Base-by-base conservation (phyloP, 2,888 invertebrate genomes). In the Drosophila algonquin region DNA sequence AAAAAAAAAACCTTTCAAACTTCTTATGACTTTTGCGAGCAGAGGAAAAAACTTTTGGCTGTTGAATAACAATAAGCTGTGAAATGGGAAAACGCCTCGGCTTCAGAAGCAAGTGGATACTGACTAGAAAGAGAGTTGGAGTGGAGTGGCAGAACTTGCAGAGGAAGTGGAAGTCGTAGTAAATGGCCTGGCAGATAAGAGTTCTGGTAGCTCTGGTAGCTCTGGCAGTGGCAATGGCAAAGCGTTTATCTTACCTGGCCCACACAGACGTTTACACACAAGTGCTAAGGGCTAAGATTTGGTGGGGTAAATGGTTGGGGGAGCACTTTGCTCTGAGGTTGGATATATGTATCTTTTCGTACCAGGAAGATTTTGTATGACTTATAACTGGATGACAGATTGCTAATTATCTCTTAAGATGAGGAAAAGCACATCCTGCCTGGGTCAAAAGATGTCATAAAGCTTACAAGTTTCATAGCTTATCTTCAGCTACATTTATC, bases 51-150 rank as follows among this genome's bases (percentile, higher is more conserved):
- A 82, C 71, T 60, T 65, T 74, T 77, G 61, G 59, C 79, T 75
- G 73, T 59, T 80, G 86, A 82, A 87, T 82, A 82, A 87, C 84
- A 85, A 87, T 87, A 85, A 87, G 87, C 78, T 75, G 71, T 62
- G 71, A 70, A 83, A 73, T 69, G 72, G 75, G 57, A 35, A 77
- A 79, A 63, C 62, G 69, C 75, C 63, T 47, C 58, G 60, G 63
- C 54, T 40, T 40, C 40, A 40, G n/a, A n/a, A 7, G 14, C 47
- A 30, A 44, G 44, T 40, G 40, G 40, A 40, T 40, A 40, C 40
- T 40, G 58, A 30, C 73, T 40, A 52, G 35, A 53, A 45, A 24
- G 32, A n/a, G 47, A 6, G 14, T 10, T 9, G 35, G 21, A 27
- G 14, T 32, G 21, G 6, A n/a, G 32, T 18, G 44, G 24, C 32